A percentile compares a stretch with the other conserved stretches of the same genome.
Conservation (phyloP, 2,113 vertebrate genomes). For the Microtus oregoni region DNA sequence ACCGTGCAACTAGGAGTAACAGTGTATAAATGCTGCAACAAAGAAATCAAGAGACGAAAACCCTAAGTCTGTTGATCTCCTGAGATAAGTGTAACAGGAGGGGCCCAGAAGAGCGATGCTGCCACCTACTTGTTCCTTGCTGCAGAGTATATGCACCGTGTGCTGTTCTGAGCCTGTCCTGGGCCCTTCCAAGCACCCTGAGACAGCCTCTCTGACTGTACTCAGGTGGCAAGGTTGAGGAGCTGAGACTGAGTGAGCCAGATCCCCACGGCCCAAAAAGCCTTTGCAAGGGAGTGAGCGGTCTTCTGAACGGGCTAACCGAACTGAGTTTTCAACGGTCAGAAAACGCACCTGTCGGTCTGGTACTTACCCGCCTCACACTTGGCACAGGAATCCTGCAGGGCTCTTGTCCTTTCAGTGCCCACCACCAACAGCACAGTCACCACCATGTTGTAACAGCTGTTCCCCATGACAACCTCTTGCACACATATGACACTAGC, state of each 20-base stretch:
- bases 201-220: neutral
- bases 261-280: neutral
- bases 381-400: slow-evolving; percentile 1
- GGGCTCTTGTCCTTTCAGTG: neutral
- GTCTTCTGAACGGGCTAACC: no score
- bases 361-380: slow-evolving; percentile 69
- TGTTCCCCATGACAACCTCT: slow-evolving; percentile 32
- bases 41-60: neutral
- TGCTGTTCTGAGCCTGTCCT: neutral
- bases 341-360: accelerated
- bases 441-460: neutral
- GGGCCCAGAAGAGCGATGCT: neutral
- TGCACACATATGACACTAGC: accelerated
- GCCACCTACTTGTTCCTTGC: neutral
- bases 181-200: neutral
- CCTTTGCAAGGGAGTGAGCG: neutral
- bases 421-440: slow-evolving; percentile 46
- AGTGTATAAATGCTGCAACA: neutral
- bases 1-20: neutral
- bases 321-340: neutral
- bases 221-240: neutral
- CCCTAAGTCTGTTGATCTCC: neutral
- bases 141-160: neutral
- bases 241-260: neutral
- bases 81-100: neutral